Evolutionary conservation across 2,797 vertebrate genomes (phyloP).

Genomic region (Tokudaia tokunoshimensis): DNA sequence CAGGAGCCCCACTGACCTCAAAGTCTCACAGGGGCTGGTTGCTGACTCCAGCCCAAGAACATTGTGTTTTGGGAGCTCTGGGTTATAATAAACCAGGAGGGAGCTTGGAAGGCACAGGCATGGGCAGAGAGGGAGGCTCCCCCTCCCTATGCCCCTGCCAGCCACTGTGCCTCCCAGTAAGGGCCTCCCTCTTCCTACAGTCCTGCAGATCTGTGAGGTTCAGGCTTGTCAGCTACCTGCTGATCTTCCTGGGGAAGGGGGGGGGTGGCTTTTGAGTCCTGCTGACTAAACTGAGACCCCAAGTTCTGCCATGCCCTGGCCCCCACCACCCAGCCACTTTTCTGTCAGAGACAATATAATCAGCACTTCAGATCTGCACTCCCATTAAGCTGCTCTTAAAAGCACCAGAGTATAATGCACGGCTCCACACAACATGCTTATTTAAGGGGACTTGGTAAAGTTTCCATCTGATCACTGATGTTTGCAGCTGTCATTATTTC

Average conservation of each 20-base stretch:
- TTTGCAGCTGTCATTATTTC: background rate
- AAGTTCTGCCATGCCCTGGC: background rate
- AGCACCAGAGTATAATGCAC: background rate
- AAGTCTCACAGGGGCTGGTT: background rate
- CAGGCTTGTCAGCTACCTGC: background rate
- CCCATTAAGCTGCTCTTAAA: background rate
- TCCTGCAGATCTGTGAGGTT: background rate
- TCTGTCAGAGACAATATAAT: background rate
- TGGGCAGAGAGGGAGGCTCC: no score
- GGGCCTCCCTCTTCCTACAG: background rate
- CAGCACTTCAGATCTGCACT: background rate
- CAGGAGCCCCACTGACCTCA: background rate
- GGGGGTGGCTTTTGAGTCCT: fast-evolving
- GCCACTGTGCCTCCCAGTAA: background rate
- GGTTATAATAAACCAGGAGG: background rate
- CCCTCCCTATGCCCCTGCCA: background rate
- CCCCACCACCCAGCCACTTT: no score
- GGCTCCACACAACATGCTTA: background rate
- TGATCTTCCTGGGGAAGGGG: background rate
- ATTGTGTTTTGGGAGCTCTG: background rate
- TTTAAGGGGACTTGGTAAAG: background rate
- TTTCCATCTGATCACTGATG: background rate
- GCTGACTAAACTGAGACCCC: background rate
- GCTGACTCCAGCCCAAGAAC: background rate
- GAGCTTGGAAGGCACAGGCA: background rate